Evolutionary conservation across 2,888 invertebrate genomes (phyloP).

Genomic region (Choreutis nemorana): DNA sequence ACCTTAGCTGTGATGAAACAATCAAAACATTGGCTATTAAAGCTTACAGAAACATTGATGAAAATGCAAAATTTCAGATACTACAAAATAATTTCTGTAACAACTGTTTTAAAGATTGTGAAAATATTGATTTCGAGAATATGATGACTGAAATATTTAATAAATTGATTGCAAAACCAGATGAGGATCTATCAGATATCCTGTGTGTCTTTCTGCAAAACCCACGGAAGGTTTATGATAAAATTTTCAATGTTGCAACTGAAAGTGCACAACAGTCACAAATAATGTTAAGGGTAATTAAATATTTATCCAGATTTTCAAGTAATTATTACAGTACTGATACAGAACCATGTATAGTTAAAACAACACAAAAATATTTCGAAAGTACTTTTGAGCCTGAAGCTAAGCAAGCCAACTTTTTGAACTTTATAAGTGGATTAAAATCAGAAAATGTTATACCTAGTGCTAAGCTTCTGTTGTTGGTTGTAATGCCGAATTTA

Average conservation of each 20-base stretch:
- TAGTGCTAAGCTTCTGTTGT: slow-evolving; percentile 30
- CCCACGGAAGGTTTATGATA: slow-evolving; percentile 32
- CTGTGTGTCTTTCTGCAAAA: slow-evolving; percentile 41
- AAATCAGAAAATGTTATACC: slow-evolving; percentile 28
- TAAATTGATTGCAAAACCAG: slow-evolving; percentile 29
- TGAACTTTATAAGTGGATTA: slow-evolving; percentile 31
- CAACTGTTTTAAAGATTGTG: slow-evolving; percentile 25
- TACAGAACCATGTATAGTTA: slow-evolving; percentile 36
- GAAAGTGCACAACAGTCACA: slow-evolving; percentile 34
- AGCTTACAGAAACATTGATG: slow-evolving; percentile 29
- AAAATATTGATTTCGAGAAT: slow-evolving; percentile 22
- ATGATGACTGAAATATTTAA: slow-evolving; percentile 41
- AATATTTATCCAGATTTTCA: slow-evolving; percentile 29
- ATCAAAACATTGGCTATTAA: slow-evolving; percentile 25
- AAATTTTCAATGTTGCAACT: slow-evolving; percentile 34
- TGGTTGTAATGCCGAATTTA: slow-evolving; percentile 44
- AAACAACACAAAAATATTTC: slow-evolving; percentile 24
- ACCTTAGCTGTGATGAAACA: slow-evolving; percentile 17
- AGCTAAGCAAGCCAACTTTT: slow-evolving; percentile 25
- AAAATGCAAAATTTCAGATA: slow-evolving; percentile 24
- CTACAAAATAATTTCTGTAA: slow-evolving; percentile 29
- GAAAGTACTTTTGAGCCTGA: slow-evolving; percentile 23
- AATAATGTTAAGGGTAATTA: slow-evolving; percentile 39
- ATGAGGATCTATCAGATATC: slow-evolving; percentile 30
- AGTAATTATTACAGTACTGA: slow-evolving; percentile 37